Evolutionary conservation across 2,888 invertebrate species (phyloP), one percentile per base, ranked within the genome.

Genomic region (Bursaphelenchus okinawaensis): DNA sequence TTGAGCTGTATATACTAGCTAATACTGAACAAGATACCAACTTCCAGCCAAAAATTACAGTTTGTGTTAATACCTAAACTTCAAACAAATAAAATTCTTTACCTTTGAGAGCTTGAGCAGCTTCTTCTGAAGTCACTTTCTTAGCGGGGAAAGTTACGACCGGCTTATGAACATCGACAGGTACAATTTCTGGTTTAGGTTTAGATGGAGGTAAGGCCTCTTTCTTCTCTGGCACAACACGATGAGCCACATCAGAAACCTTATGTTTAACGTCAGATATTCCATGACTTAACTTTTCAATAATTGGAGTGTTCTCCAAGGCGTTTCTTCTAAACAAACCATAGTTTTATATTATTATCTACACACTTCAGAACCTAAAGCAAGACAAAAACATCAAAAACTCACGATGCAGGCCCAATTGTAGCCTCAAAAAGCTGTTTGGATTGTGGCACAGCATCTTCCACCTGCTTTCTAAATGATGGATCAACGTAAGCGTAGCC

Each of bases 401-500:
- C 72, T 73, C n/a, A 74, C 73, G 63, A 70, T 0, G 73, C 58
- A 55, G 69, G 63, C 29, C 76, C 75, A 28, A 78, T 54, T 63
- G 78, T 64, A 4, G 68, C 59, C 52, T 75, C 69, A 63, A 78
- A 73, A 16, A 73, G 67, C 19, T 65, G 65, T 52, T 78, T 76
- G 12, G 68, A 29, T 24, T 62, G 74, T 0, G 78, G 78, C 7
- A 76, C 65, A 8, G 69, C 71, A 6, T 64, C 58, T 55, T 78
- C 78, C 29, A 75, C 69, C 62, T 72, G 64, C 20, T 72, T 63
- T 12, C 77, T 62, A 69, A 78, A 76, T 55, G 72, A 70, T 8
- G 75, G 74, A 55, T 79, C 77, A 16, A 70, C 71, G 52, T 76
- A 78, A 4, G 76, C 75, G 65, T 77, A 77, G 51, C 75, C 78